A percentile compares a stretch with the other conserved stretches of the same genome.
Conservation (phyloP, 1,140 invertebrate genomes). For the Onthophagus taurus region DNA sequence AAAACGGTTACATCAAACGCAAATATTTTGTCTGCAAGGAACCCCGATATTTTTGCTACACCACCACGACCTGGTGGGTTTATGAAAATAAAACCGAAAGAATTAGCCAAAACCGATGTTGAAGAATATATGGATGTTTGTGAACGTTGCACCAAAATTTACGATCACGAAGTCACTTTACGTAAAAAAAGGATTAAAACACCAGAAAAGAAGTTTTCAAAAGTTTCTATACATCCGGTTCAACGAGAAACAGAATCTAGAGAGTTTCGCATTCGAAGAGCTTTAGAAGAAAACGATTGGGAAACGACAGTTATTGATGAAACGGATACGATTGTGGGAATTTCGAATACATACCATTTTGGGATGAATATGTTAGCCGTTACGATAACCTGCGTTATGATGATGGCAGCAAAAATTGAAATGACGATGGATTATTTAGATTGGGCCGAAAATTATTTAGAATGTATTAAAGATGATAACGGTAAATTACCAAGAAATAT, state of each 20-base stretch:
- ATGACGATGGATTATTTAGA: constrained; percentile 16
- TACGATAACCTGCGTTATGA: constrained; percentile 23
- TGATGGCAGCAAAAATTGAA: constrained; percentile 16
- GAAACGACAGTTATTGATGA: constrained; percentile 6
- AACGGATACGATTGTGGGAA: constrained; percentile 5
- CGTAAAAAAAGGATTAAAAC: too few species aligned
- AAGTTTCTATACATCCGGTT: too few species aligned
- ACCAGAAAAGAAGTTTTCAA: too few species aligned
- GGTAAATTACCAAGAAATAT: constrained; percentile 21
- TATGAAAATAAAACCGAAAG: constrained; percentile 8
- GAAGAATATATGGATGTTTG: too few species aligned
- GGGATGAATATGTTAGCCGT: constrained; percentile 19
- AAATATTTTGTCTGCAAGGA: not conserved
- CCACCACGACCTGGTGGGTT: constrained; percentile 8
- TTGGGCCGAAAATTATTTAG: constrained; percentile 21
- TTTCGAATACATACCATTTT: not conserved
- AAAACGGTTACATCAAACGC: constrained; percentile 8
- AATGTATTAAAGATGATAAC: constrained; percentile 22
- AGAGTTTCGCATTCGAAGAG: constrained; percentile 6
- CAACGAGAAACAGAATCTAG: constrained; percentile 4
- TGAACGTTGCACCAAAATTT: too few species aligned
- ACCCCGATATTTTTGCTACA: constrained; percentile 5
- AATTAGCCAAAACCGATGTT: too few species aligned
- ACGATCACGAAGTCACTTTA: too few species aligned
- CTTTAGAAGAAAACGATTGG: constrained; percentile 8